These are phyloP conservation scores for Aphidius colemani DNA, from an alignment of 2,888 invertebrate genomes.

Conservation along the genomic window DNA sequence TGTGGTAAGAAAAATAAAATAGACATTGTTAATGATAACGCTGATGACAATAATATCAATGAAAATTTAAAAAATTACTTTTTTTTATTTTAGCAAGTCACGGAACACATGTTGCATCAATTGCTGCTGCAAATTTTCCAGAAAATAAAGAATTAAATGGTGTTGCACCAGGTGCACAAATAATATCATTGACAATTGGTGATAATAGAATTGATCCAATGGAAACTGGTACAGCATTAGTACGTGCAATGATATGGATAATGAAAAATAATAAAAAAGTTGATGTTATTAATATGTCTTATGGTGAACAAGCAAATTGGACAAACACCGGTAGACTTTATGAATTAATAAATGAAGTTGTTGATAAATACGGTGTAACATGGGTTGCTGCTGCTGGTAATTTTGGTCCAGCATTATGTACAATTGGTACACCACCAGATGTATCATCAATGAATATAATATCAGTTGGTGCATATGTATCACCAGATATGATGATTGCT, in stretches of 20 bases:
- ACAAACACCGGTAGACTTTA: conserved; percentile 86
- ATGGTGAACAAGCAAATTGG: conserved; percentile 95
- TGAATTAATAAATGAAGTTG: conserved; percentile 82
- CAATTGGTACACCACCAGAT: conserved; percentile 88
- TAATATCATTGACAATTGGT: conserved; percentile 91
- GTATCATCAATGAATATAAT: conserved; percentile 83
- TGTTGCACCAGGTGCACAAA: conserved; percentile 94
- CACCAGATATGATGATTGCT: conserved; percentile 96
- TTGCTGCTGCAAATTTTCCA: conserved; percentile 89
- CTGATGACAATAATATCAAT: neutral
- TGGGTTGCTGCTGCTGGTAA: conserved; percentile 97
- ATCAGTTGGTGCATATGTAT: conserved; percentile 95
- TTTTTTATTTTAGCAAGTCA: conserved; percentile 77
- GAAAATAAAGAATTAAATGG: conserved; percentile 88
- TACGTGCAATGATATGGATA: conserved; percentile 87
- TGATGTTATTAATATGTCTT: conserved; percentile 97
- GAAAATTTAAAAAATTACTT: no score
- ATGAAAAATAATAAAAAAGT: conserved; percentile 71
- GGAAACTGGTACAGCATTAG: conserved; percentile 95
- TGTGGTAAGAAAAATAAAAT: conserved; percentile 74
- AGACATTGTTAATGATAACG: no score
- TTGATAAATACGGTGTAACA: conserved; percentile 88
- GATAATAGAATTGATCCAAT: conserved; percentile 90
- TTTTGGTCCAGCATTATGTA: conserved; percentile 87
- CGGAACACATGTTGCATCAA: conserved; percentile 97